Evolutionary conservation across 2,113 vertebrate genomes (phyloP), one percentile per base, ranked within the genome.

Genomic region (Opisthocomus hoazin): DNA sequence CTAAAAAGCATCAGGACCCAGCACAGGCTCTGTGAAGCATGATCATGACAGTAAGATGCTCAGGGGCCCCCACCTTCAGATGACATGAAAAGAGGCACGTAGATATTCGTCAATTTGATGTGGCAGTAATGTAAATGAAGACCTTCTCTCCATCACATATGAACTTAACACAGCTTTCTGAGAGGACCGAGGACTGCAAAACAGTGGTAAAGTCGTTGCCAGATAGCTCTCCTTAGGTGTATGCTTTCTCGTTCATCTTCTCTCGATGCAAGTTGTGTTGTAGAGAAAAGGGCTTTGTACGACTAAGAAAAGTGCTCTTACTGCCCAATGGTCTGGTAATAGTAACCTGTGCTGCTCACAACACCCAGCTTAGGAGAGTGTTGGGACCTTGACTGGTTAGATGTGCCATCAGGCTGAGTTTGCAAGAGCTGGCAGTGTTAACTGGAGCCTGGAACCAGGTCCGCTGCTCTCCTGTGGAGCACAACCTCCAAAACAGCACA

Each of bases 301-400:
- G 8, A 66, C 36, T 37, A 24, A 63, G 34, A 58, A 23, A 84
- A 74, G 4, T 54, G 19, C 3, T 78, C 34, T 70, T 57, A 5
- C 39, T 87, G 23, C 8, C 16, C 10, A 5, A 9, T 41, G 10
- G 46, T 69, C 22, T 46, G 30, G 11, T n/a, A 66, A 53, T 3
- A n/a, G 48, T n/a, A 81, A 17, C 30, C 43, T 10, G 18, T 36
- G 34, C n/a, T 82, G 27, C 18, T 73, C 27, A 73, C 27, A 89
- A 4, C 13, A 17, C 22, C 4, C 6, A 11, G 18, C n/a, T 88
- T 76, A 30, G 20, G 12, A 76, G 21, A 17, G 5, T 80, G 13
- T 51, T 1, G 1, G 30, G n/a, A 57, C 9, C 0, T 0, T 51
- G 18, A 15, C 32, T 0, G 0, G 24, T 39, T 50, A 70, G 26